phyloP scores from a whole-genome alignment of 1,140 invertebrate species.

The Carposina sasakii region DNA sequence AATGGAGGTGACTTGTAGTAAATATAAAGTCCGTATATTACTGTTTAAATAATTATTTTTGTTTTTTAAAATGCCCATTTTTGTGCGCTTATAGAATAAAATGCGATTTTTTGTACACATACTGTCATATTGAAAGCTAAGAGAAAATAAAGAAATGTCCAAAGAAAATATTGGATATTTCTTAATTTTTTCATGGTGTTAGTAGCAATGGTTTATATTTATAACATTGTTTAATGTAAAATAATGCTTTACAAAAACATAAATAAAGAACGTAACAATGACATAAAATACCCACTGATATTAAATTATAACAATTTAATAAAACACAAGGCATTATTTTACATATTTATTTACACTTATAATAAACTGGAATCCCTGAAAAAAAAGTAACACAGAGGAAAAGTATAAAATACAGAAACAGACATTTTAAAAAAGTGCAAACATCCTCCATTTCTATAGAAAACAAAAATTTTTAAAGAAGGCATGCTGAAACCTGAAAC shows the following conservation, averaged over 20 bases:
- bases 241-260: constrained; percentile 23
- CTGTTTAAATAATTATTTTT: not conserved
- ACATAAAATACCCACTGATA: not conserved
- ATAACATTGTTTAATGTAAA: constrained; percentile 27
- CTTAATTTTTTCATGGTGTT: constrained; percentile 44
- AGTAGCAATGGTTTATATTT: constrained; percentile 48
- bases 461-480: too few relatives aligned
- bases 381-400: constrained; percentile 20
- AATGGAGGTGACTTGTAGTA: constrained; percentile 55
- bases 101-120: constrained; percentile 28
- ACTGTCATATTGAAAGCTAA: constrained; percentile 35
- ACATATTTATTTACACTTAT: constrained; percentile 20
- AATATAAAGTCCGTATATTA: too few relatives aligned
- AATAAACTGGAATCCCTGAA: constrained; percentile 20
- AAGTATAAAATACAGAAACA: constrained; percentile 41
- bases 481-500: constrained; percentile 43
- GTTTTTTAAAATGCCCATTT: constrained; percentile 65
- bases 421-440: constrained; percentile 53
- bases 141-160: constrained; percentile 38
- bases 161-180: constrained; percentile 35
- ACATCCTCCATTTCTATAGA: constrained; percentile 69
- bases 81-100: constrained; percentile 31
- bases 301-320: constrained; percentile 4
- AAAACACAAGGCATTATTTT: constrained; percentile 24
- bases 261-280: constrained; percentile 8